These are phyloP conservation scores for Orientallactaga sibirica DNA, from an alignment of 2,797 vertebrate species.

Conservation along the genomic window DNA sequence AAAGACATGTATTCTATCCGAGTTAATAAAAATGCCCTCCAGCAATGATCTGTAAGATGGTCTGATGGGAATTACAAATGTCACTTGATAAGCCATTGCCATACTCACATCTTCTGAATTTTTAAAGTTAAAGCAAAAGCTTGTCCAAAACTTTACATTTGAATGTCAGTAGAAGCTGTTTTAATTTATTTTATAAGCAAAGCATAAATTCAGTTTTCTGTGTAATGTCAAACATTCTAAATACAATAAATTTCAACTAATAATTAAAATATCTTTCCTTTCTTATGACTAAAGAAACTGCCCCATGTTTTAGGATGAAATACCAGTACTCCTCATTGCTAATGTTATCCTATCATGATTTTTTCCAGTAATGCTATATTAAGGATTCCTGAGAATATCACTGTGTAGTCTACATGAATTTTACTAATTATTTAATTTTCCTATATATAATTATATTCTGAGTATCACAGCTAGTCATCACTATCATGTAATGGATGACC, in stretches of 20 bases:
- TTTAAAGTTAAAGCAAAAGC: conserved; percentile 70
- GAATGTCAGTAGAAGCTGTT: conserved; percentile 59
- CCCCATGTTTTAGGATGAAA: not conserved
- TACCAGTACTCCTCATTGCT: not conserved
- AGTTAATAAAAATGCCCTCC: conserved; percentile 76
- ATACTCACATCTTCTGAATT: conserved; percentile 43
- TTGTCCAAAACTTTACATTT: conserved; percentile 63
- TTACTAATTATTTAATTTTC: not conserved
- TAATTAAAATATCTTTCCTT: conserved; percentile 25
- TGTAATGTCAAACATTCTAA: not conserved
- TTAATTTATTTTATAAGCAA: conserved; percentile 32
- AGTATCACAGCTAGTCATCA: not conserved
- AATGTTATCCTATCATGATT: not conserved
- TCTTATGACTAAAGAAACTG: not conserved
- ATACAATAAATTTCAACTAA: not conserved
- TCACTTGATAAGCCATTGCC: conserved; percentile 29
- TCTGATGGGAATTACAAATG: conserved; percentile 64
- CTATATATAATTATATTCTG: not conserved
- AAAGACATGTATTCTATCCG: conserved; percentile 59
- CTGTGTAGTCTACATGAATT: not conserved
- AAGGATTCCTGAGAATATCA: not conserved
- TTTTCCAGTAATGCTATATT: not conserved
- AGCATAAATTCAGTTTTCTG: not conserved
- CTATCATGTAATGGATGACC: too few relatives aligned
- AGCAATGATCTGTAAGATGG: conserved; percentile 68